Evolutionary conservation across 2,797 vertebrate genomes (phyloP).

Genomic region (Potorous gilbertii): DNA sequence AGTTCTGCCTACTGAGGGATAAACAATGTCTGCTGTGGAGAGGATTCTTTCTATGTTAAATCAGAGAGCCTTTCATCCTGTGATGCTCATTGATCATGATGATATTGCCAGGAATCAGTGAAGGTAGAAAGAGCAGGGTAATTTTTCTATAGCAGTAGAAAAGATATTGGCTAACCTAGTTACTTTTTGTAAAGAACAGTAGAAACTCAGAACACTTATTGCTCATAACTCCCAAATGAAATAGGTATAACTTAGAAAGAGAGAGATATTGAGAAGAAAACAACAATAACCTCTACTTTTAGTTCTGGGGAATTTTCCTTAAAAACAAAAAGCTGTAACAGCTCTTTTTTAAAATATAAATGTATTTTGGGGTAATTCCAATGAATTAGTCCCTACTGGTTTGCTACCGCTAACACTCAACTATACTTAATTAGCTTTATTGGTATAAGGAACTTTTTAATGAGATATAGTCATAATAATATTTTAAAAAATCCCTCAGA

Average conservation of each 20-base stretch:
- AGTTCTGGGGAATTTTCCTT: neutral
- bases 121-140: conserved; percentile 1
- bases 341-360: neutral
- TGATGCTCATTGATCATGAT: conserved; percentile 13
- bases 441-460: neutral
- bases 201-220: neutral
- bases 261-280: neutral
- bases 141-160: neutral
- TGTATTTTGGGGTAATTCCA: neutral
- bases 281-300: neutral
- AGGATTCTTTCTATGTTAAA: conserved; percentile 41
- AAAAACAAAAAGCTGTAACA: neutral
- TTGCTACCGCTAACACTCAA: neutral
- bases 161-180: neutral
- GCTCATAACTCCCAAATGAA: neutral
- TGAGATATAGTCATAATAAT: neutral
- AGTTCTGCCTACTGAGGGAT: conserved; percentile 50
- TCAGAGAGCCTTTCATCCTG: conserved; percentile 27
- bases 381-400: neutral
- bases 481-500: neutral
- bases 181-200: neutral
- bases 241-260: neutral
- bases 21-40: conserved; percentile 43
- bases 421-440: neutral
- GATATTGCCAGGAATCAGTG: conserved; percentile 15